A percentile compares a stretch with the other conserved stretches of the same genome.
These are phyloP conservation scores for Leucoraja ocellata DNA, from an alignment of 2,797 vertebrate species.

Conservation along the genomic window DNA sequence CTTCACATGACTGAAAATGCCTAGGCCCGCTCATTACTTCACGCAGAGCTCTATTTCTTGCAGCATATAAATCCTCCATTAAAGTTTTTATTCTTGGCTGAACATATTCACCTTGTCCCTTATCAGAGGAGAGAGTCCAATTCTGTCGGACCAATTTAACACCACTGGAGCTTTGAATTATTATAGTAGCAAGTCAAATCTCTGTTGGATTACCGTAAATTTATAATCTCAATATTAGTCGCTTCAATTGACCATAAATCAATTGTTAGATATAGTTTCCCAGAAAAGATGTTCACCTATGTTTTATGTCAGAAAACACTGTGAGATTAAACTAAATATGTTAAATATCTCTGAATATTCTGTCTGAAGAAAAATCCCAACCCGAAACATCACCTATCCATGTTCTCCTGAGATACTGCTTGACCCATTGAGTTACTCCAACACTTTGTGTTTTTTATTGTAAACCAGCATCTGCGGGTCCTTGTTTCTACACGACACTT, in stretches of 20 bases:
- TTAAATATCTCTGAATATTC: too few species aligned
- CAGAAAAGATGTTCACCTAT: too few species aligned
- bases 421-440: too few species aligned
- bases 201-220: neutral
- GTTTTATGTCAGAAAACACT: too few species aligned
- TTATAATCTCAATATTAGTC: neutral
- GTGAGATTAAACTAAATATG: too few species aligned
- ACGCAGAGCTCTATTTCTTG: constrained; percentile 2
- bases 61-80: constrained; percentile 22
- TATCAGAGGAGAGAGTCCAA: neutral
- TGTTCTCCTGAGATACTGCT: too few species aligned
- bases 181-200: neutral
- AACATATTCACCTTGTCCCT: neutral
- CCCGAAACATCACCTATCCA: too few species aligned
- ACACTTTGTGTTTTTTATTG: too few species aligned
- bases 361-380: too few species aligned
- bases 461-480: too few species aligned
- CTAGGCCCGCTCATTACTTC: neutral
- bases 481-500: too few species aligned
- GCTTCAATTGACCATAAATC: neutral
- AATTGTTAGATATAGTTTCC: neutral
- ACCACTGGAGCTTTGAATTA: neutral
- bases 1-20: neutral
- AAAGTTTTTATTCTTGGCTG: constrained; percentile 12
- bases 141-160: neutral